A percentile compares a stretch with the other conserved stretches of the same genome.
These are phyloP conservation scores for Vidua chalybeata DNA, from an alignment of 2,113 vertebrate species.

Conservation along the genomic window DNA sequence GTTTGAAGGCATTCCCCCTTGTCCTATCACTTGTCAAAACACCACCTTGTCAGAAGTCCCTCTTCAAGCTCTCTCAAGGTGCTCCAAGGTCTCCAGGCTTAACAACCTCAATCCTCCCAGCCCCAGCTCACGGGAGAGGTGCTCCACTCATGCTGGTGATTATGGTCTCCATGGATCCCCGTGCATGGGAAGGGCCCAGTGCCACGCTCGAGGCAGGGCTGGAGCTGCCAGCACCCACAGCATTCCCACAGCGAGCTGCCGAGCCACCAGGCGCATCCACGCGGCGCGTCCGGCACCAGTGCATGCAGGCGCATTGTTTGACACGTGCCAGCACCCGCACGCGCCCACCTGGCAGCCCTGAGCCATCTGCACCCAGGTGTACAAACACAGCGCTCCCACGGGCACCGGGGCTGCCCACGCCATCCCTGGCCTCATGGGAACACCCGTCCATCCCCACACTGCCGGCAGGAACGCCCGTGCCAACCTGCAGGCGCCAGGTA, in stretches of 20 bases:
- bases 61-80: not conserved
- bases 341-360: not conserved
- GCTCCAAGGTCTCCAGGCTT: not conserved
- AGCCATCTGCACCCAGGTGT: not conserved
- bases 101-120: not conserved
- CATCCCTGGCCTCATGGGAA: not conserved
- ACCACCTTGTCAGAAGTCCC: not conserved
- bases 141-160: not conserved
- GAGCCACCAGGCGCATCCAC: not conserved
- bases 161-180: too few relatives aligned
- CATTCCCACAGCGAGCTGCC: not conserved
- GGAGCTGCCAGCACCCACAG: not conserved
- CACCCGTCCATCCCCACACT: not conserved
- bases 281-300: not conserved
- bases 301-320: not conserved
- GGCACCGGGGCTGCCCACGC: not conserved
- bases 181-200: fast-evolving
- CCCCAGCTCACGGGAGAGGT: not conserved
- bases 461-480: not conserved
- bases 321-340: not conserved
- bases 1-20: not conserved
- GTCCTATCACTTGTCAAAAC: too few relatives aligned
- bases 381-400: not conserved
- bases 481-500: not conserved
- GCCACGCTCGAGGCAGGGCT: fast-evolving